These are phyloP conservation scores for Chlorocebus sabaeus DNA, from an alignment of 2,113 vertebrate species.

Conservation along the genomic window DNA sequence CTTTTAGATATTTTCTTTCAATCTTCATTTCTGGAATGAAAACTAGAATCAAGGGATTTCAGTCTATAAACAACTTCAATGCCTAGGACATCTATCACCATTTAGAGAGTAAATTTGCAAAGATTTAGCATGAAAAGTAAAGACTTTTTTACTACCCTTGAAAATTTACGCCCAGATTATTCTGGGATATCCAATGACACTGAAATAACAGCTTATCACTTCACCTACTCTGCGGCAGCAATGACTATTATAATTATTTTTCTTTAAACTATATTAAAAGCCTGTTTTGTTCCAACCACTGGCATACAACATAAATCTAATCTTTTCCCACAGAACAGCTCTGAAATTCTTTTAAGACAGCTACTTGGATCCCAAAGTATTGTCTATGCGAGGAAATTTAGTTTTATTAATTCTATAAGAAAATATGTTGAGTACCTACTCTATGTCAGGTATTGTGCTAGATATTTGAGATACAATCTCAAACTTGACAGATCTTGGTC, in stretches of 20 bases:
- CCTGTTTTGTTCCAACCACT: not conserved
- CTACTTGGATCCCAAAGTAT: not conserved
- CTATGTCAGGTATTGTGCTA: not conserved
- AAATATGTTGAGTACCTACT: not conserved
- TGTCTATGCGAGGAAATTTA: not conserved
- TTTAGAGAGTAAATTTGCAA: not conserved
- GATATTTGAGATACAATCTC: not conserved
- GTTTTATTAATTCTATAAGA: not conserved
- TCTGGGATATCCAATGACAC: not conserved
- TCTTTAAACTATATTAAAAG: not conserved
- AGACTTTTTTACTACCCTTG: not conserved
- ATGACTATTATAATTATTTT: not conserved
- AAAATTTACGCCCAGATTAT: not conserved
- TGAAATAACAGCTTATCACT: not conserved
- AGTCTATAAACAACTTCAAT: not conserved
- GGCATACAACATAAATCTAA: not conserved
- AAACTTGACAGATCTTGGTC: not conserved
- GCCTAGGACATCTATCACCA: not conserved
- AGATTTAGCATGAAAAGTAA: not conserved
- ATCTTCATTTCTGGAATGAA: not conserved
- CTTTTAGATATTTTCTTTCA: not conserved
- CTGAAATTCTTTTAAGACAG: not conserved
- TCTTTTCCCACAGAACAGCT: not conserved
- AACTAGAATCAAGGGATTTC: not conserved
- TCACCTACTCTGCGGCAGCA: not conserved